phyloP scores from a whole-genome alignment of 2,797 vertebrate genomes.

The Lacerta viridis region DNA sequence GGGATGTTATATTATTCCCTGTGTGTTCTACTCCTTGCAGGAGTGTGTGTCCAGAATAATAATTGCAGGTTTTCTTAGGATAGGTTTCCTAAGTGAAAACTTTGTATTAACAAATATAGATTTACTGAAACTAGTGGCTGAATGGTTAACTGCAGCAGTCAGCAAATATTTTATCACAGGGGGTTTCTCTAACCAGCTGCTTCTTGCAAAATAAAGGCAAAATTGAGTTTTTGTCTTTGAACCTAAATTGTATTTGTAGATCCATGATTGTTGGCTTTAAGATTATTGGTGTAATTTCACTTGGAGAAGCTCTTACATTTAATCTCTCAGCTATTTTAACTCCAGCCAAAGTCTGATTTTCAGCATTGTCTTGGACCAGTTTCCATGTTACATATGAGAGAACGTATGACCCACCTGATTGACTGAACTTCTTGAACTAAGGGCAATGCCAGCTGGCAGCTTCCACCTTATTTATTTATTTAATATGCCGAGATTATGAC shows the following conservation, averaged over 20 bases:
- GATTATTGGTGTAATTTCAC: not conserved
- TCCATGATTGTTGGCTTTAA: not conserved
- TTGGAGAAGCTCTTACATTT: not conserved
- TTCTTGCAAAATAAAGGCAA: not conserved
- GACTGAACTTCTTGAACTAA: not conserved
- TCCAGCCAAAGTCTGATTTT: not conserved
- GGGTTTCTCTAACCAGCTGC: not conserved
- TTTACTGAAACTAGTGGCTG: not conserved
- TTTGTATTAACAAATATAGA: slow-evolving; percentile 20
- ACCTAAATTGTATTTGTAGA: not conserved
- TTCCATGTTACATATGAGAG: not conserved
- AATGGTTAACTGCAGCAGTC: not conserved
- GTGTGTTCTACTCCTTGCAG: slow-evolving; percentile 30
- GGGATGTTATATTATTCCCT: slow-evolving; percentile 21
- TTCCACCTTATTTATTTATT: too few species aligned
- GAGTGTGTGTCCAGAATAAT: slow-evolving; percentile 50
- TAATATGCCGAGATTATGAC: too few species aligned
- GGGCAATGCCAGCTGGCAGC: not conserved
- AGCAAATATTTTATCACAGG: not conserved
- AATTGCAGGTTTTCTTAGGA: slow-evolving; percentile 29
- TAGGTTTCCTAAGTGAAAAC: slow-evolving; percentile 39
- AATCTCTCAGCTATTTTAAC: not conserved
- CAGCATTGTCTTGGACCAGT: not conserved
- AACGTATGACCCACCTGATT: not conserved
- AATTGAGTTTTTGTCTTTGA: not conserved